phyloP scores from a whole-genome alignment of 1,140 invertebrate genomes.

The Andricus grossulariae region DNA sequence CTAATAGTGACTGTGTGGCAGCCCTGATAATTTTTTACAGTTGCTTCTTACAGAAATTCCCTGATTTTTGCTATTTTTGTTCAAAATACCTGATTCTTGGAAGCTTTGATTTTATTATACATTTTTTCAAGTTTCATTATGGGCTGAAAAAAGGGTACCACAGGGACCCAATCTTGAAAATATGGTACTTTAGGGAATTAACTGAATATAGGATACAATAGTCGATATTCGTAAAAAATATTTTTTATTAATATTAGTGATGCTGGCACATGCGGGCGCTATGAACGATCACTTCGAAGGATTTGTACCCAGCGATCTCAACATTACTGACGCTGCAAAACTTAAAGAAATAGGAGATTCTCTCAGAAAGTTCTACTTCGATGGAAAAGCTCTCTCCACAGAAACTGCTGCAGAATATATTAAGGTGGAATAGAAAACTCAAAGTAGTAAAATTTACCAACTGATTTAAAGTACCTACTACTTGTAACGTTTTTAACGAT shows the following conservation, averaged over 20 bases:
- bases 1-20: too few species aligned
- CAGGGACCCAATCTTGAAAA: too few species aligned
- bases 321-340: slow-evolving; percentile 69
- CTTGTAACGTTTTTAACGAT: too few species aligned
- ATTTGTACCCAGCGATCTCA: slow-evolving; percentile 79
- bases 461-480: neutral
- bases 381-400: slow-evolving; percentile 71
- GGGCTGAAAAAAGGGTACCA: too few species aligned
- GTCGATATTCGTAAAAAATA: neutral
- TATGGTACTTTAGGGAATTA: too few species aligned
- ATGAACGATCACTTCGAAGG: slow-evolving; percentile 78
- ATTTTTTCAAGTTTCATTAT: too few species aligned
- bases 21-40: too few species aligned
- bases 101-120: too few species aligned
- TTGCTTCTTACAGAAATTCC: too few species aligned
- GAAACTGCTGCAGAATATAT: slow-evolving; percentile 72
- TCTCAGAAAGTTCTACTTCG: slow-evolving; percentile 80
- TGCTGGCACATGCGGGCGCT: slow-evolving; percentile 49
- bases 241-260: slow-evolving; percentile 51
- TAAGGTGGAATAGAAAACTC: slow-evolving; percentile 65
- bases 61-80: too few species aligned
- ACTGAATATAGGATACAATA: too few species aligned
- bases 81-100: too few species aligned
- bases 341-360: slow-evolving; percentile 72
- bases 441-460: neutral